Base-by-base conservation (phyloP, 53 echinoderm and acorn worm species). In the Temnopleurus reevesii region DNA sequence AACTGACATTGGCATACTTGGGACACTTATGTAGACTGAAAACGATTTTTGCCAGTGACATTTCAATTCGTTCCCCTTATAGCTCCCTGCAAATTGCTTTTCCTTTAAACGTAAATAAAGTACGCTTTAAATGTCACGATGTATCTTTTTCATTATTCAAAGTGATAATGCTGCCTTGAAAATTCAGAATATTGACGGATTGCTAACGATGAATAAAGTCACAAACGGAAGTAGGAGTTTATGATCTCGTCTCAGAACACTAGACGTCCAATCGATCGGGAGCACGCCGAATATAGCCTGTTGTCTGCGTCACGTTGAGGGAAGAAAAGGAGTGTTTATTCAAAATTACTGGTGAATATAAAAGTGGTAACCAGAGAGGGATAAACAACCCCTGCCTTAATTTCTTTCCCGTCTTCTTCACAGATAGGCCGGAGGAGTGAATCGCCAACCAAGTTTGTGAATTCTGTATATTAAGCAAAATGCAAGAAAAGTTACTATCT, bases 271-370 rank as follows among this genome's bases (percentile, higher is more conserved):
- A 79, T 79, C 79, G 79, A 79, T 79, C 79, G 27, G 17, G 12
- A 4, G 30, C 27, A 15, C 46, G 49, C 49, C 49, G 4, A 79
- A 79, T 46, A 79, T 79, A 79, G 51, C 51, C 28, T 49, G 79
- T 25, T 79, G 79, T 47, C 79, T 79, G 79, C 71, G 71, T 71
- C 71, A 71, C n/a, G 36, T 71, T 71, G 71, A 41, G 71, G 71
- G 1, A 71, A 41, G 18, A 71, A 41, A n/a, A 12, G 71, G 36
- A 71, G 71, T 71, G 41, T 71, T 71, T 71, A 71, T 71, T 71
- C 23, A 41, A 71, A 71, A 71, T 41, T 41, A 71, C 71, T 43
- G 41, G 71, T 71, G 71, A 71, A 71, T 71, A 71, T 71, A 71
- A 71, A 71, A 71, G 19, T 8, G 19, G 71, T 21, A 71, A 71